phyloP scores from a whole-genome alignment of 2,888 invertebrate species.

The Pyrochroa serraticornis region DNA sequence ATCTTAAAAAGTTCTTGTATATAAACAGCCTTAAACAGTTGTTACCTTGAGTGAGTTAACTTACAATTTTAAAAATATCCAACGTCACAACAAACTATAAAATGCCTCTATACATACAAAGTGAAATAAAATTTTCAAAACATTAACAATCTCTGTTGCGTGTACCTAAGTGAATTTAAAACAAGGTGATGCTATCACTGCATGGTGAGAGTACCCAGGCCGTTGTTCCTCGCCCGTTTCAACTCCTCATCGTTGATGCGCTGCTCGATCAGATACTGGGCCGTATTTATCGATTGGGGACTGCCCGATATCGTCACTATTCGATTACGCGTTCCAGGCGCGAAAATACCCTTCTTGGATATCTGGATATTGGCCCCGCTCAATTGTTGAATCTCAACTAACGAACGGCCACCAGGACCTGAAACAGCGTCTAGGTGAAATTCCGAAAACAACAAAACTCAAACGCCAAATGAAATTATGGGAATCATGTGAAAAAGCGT shows the following conservation, averaged over 20 bases:
- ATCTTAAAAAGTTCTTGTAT: slow-evolving; percentile 24
- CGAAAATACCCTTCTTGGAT: slow-evolving; percentile 97
- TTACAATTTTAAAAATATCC: slow-evolving; percentile 25
- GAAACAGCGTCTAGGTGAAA: slow-evolving; percentile 19
- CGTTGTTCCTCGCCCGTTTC: slow-evolving; percentile 90
- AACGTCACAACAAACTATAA: slow-evolving; percentile 36
- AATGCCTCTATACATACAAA: slow-evolving; percentile 33
- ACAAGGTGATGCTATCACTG: slow-evolving; percentile 61
- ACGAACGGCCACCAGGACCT: slow-evolving; percentile 93
- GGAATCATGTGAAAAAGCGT: no score
- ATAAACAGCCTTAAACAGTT: slow-evolving; percentile 24
- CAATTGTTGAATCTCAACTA: slow-evolving; percentile 96
- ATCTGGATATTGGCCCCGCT: slow-evolving; percentile 98
- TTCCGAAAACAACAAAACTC: no score
- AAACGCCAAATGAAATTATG: no score
- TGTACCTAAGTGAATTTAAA: slow-evolving; percentile 38
- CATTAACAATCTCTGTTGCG: slow-evolving; percentile 40
- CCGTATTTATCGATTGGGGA: slow-evolving; percentile 85
- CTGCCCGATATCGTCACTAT: slow-evolving; percentile 95
- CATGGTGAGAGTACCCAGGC: slow-evolving; percentile 64
- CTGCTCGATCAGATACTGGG: slow-evolving; percentile 95
- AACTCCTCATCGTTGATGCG: slow-evolving; percentile 95
- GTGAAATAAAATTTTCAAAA: slow-evolving; percentile 22
- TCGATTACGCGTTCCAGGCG: slow-evolving; percentile 95
- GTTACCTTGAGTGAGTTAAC: slow-evolving; percentile 21